Base-by-base conservation (phyloP, 2,888 invertebrate genomes). In the Acanthoscelides obtectus region DNA sequence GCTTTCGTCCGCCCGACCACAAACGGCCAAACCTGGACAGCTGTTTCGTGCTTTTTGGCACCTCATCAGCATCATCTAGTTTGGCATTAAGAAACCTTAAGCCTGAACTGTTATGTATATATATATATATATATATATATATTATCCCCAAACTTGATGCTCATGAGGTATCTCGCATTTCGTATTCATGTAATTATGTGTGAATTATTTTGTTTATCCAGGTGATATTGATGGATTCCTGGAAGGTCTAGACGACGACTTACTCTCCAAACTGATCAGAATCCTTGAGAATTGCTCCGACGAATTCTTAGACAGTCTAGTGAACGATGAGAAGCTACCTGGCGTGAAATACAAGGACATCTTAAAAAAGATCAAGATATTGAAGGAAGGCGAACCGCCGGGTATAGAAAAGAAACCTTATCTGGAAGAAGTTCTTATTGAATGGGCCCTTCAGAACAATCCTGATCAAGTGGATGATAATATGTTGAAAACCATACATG, bases 381-480 rank as follows among this genome's bases (percentile, higher is more conserved):
- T 80, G 17, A 75, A 75, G n/a, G 74, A 69, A 17, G 45, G 45
- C 6, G 70, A 71, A 63, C 17, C 70, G 3, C 27, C 63, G 21
- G 67, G 67, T 3, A 65, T 72, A 20, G 72, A 20, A 21, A 70
- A 67, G n/a, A 73, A 71, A 64, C 75, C 76, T 70, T 67, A 75
- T 64, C 70, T 83, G 66, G 81, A 81, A 72, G 70, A 80, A 22
- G 74, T 78, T 20, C 76, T 83, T 75, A 74, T 79, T 5, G 78
- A 80, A 6, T 83, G 83, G 83, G 81, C 81, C 0, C 73, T 73
- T 65, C 74, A 72, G 25, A 80, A 80, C 69, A 79, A 80, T 12
- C 81, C 81, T 0, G 79, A 81, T 1, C 73, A 79, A 22, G 78
- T 83, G 0, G 77, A 81, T 71, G 77, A 79, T 12, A 72, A 75